Evolutionary conservation across 2,888 invertebrate species (phyloP).

Genomic region (Morpho deidamia): DNA sequence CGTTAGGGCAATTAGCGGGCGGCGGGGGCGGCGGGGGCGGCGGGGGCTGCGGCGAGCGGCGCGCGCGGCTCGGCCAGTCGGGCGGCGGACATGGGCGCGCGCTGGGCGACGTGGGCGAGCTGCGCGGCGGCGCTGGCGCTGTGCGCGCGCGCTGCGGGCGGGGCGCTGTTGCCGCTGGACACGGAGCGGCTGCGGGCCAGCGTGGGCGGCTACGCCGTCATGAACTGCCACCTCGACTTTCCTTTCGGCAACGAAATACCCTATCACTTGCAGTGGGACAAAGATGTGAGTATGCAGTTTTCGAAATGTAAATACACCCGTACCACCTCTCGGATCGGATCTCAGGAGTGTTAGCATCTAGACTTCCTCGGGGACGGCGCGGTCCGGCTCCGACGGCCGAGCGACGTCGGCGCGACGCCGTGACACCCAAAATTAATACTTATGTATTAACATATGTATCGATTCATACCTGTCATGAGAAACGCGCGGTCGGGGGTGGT

Average conservation of each 20-base stretch:
- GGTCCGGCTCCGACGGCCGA: too few species aligned
- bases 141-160: constrained; percentile 22
- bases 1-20: too few species aligned
- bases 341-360: too few species aligned
- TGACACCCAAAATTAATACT: too few species aligned
- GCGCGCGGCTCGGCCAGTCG: constrained; percentile 12
- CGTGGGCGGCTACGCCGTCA: constrained; percentile 87
- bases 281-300: constrained; percentile 82
- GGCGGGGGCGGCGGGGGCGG: too few species aligned
- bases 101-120: constrained; percentile 4
- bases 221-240: constrained; percentile 92
- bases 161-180: constrained; percentile 58
- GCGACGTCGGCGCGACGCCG: too few species aligned
- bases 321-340: too few species aligned
- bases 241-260: constrained; percentile 91
- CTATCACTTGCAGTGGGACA: constrained; percentile 93
- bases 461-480: too few species aligned
- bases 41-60: constrained; percentile 1
- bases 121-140: constrained; percentile 8
- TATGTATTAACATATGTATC: too few species aligned
- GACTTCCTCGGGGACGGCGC: too few species aligned
- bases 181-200: constrained; percentile 79
- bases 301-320: too few species aligned
- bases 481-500: too few species aligned
- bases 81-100: neutral